Base-by-base conservation (phyloP, 2,797 vertebrate species). In the Sphaeramia orbicularis region DNA sequence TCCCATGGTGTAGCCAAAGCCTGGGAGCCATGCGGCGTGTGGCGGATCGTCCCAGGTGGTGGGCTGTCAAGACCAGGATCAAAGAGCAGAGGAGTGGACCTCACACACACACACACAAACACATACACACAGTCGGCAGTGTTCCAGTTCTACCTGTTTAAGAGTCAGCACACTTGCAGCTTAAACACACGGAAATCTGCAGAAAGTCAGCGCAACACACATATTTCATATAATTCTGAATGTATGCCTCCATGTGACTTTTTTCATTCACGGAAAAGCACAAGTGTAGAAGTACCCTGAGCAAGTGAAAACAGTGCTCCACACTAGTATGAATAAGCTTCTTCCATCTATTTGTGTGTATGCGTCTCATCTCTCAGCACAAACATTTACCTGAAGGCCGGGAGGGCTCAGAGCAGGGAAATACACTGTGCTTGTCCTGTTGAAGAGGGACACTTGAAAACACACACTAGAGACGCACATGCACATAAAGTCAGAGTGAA, bases 51-150 rank as follows among this genome's bases (percentile, higher is more conserved):
- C 89, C 91, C 90, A 91, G 89, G 88, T 90, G 90, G 90, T 78
- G 79, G 71, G 90, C 90, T 92, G 90, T 92, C 92, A 91, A 87
- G 86, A 86, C 53, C 71, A 56, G 85, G 89, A 91, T 92, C 89
- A 92, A 92, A 92, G 87, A 87, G 88, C 83, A 80, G 78, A 52
- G 76, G 76, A 83, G 81, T 80, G 83, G 87, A 91, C 88, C 85
- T 44, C 85, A 85, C 76, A 78, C 54, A 68, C 71, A 58, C 63
- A 55, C 57, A 62, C 65, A 43, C 49, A 50, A 21, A 21, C 19
- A 21, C 19, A 21, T 21, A 21, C 48, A 57, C 64, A 66, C 30
- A 51, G 2, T 14, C 27, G 54, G 47, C 51, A 64, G 78, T 49
- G 62, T 60, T 78, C 61, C 55, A 75, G 36, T 55, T 81, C 59